Conservation (phyloP, 2,113 vertebrate genomes). For the Peromyscus californicus region DNA sequence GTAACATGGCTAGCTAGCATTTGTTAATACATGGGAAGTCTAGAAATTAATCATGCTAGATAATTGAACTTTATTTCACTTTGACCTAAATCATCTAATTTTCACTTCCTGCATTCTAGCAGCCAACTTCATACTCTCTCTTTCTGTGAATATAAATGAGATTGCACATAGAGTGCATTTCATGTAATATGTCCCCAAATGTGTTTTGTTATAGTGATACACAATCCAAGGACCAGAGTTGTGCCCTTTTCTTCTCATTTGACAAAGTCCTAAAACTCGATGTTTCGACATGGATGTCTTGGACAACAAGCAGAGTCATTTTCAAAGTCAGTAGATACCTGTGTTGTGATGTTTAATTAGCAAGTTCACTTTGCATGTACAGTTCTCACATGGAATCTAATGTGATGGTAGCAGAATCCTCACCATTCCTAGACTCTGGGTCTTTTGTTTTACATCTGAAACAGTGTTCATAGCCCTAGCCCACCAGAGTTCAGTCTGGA, state of each 20-base stretch:
- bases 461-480: neutral
- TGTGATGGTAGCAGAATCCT: accelerated
- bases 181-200: neutral
- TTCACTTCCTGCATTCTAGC: neutral
- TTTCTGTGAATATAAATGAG: neutral
- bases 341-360: neutral
- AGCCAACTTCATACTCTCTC: neutral
- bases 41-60: neutral
- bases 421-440: neutral
- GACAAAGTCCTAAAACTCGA: neutral
- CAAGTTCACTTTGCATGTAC: neutral
- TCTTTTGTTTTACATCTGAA: neutral
- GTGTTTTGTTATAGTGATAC: neutral
- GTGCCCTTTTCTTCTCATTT: neutral
- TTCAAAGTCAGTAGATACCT: neutral
- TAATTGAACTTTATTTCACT: neutral
- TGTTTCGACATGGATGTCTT: neutral
- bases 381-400: neutral
- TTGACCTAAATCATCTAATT: neutral
- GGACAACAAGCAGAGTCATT: no score
- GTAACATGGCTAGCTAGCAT: neutral
- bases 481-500: neutral
- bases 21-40: neutral
- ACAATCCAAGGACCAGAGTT: neutral
- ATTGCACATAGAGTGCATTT: neutral